phyloP scores from a whole-genome alignment of 2,797 vertebrate genomes.

The Girardinus metallicus region DNA sequence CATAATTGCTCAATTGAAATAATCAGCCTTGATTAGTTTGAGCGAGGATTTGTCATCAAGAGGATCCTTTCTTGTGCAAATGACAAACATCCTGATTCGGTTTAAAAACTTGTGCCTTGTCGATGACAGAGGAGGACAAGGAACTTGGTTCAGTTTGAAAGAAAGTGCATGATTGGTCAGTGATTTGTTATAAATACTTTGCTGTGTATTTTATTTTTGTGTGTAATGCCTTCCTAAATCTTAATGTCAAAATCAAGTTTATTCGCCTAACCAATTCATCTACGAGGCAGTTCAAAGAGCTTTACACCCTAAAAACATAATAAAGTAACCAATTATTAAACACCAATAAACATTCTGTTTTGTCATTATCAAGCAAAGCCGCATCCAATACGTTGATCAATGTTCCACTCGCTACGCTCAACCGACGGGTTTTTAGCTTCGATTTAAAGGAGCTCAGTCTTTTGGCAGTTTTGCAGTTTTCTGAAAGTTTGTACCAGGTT shows the following conservation, averaged over 20 bases:
- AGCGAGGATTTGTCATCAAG: slow-evolving; percentile 46
- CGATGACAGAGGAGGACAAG: not conserved
- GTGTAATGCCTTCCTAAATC: not conserved
- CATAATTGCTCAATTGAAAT: slow-evolving; percentile 61
- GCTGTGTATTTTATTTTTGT: not conserved
- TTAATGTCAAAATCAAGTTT: not conserved
- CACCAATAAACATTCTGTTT: too few relatives aligned
- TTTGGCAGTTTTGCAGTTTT: too few relatives aligned
- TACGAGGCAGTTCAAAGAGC: too few relatives aligned
- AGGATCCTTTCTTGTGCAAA: slow-evolving; percentile 49
- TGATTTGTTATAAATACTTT: not conserved
- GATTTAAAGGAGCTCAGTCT: too few relatives aligned
- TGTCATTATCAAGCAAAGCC: too few relatives aligned
- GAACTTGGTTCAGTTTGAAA: not conserved
- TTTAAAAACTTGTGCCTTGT: slow-evolving; percentile 7
- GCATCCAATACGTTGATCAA: too few relatives aligned
- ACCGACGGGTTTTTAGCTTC: too few relatives aligned
- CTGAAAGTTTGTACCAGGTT: too few relatives aligned
- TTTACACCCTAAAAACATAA: too few relatives aligned
- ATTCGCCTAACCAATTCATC: too few relatives aligned
- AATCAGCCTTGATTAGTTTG: slow-evolving; percentile 62
- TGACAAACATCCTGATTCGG: slow-evolving; percentile 26
- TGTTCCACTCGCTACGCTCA: too few relatives aligned
- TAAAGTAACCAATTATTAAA: too few relatives aligned
- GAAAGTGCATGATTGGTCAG: not conserved